phyloP scores from a whole-genome alignment of 1,140 invertebrate genomes.

The Trichonephila clavata region DNA sequence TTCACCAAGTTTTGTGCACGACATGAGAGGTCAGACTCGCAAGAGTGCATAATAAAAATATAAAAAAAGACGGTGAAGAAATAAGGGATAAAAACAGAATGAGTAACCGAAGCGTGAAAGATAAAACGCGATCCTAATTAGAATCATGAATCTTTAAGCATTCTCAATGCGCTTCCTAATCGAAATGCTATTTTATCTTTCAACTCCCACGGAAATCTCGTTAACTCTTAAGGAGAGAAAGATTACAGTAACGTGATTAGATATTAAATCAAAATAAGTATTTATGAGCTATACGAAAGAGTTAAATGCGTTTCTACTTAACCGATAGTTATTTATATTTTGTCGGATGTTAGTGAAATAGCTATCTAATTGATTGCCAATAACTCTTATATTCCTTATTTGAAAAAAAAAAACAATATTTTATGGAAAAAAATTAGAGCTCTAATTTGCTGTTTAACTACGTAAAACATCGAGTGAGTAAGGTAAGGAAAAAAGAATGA shows the following conservation, averaged over 20 bases:
- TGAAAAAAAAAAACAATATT: not conserved
- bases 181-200: conserved; percentile 45
- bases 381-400: not conserved
- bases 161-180: not conserved
- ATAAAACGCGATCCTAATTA: conserved; percentile 60
- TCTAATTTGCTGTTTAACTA: not conserved
- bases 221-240: conserved; percentile 24
- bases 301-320: not conserved
- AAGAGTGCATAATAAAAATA: conserved; percentile 18
- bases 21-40: not conserved
- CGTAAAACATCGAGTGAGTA: not conserved
- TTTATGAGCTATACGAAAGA: conserved; percentile 31
- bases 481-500: not conserved
- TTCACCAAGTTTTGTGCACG: conserved; percentile 17
- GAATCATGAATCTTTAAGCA: conserved; percentile 64
- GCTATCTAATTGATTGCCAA: not conserved
- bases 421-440: not conserved
- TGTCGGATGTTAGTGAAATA: not conserved
- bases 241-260: conserved; percentile 41
- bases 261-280: conserved; percentile 43
- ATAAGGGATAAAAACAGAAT: not conserved
- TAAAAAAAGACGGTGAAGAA: not conserved
- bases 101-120: conserved; percentile 47
- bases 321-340: not conserved
- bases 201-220: conserved; percentile 38